Conservation (phyloP, 2,888 invertebrate species). For the Drosophila prolongata region DNA sequence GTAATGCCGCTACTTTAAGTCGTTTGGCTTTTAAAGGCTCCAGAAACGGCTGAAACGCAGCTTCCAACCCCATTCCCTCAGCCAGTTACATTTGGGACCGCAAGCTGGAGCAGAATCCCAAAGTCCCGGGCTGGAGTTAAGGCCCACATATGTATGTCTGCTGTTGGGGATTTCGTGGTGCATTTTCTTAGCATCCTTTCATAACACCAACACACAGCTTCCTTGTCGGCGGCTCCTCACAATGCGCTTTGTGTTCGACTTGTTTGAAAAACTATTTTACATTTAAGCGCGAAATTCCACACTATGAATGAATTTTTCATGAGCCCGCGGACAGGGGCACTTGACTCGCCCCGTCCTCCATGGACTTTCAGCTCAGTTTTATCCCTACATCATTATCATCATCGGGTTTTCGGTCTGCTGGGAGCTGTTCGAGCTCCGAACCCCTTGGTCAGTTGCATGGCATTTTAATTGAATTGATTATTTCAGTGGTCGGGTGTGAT, state of each 20-base stretch:
- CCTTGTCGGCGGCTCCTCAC: conserved; percentile 66
- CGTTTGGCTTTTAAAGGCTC: conserved; percentile 72
- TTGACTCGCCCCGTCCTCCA: conserved; percentile 47
- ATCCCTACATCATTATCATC: conserved; percentile 70
- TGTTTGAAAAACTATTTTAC: conserved; percentile 81
- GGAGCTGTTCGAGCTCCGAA: conserved; percentile 20
- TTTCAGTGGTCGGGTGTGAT: conserved; percentile 77
- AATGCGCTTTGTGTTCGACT: conserved; percentile 80
- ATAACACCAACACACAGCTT: conserved; percentile 61
- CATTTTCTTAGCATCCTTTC: conserved; percentile 73
- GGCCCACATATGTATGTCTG: conserved; percentile 38
- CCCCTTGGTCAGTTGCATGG: conserved; percentile 70
- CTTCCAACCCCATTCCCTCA: conserved; percentile 50
- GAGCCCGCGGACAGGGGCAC: conserved; percentile 54
- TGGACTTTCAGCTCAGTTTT: neutral
- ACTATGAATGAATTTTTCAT: conserved; percentile 80
- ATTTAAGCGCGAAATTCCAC: conserved; percentile 80
- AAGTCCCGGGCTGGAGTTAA: too few species aligned
- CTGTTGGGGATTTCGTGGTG: conserved; percentile 56
- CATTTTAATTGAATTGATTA: conserved; percentile 81
- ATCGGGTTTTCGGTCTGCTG: conserved; percentile 21
- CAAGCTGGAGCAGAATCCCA: too few species aligned
- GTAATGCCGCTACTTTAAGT: conserved; percentile 81
- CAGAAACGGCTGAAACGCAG: conserved; percentile 52
- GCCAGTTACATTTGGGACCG: conserved; percentile 44